Evolutionary conservation across 2,797 vertebrate species (phyloP), one percentile per base, ranked within the genome.

Genomic region (Spinibarbus caldwelli): DNA sequence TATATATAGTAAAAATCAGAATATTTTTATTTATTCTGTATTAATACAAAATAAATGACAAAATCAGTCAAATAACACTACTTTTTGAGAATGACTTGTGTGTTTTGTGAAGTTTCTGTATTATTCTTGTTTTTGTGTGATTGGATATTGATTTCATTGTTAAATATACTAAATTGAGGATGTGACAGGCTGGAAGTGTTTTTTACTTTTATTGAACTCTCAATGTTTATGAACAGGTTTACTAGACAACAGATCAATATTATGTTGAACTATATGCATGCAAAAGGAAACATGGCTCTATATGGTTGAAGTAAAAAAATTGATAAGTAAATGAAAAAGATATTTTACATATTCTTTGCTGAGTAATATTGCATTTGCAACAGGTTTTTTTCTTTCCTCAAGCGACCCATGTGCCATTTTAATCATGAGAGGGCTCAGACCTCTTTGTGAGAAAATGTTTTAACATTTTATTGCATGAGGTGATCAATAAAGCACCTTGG

Each of bases 401-500:
- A 14, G 47, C 19, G 6, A 43, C 19, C 36, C 12, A 59, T 41
- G 23, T 59, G 3, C 21, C 41, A 45, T 78, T 78, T 78, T 45
- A 45, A 31, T 64, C 15, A 29, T 38, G 38, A 64, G 57, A 64
- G 49, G 47, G 21, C 19, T 57, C 11, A 64, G 38, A 78, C 8
- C 2, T 64, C 15, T 64, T 17, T 41, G 23, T 2, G 77, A 36
- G 36, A 79, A 43, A 64, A 45, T 45, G 8, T 64, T 45, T 79
- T 45, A 64, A 31, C n/a, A 45, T 64, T 64, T 78, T 64, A 64
- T 31, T 45, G 57, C 77, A 29, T 64, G 10, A 21, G 21, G 10
- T 31, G 26, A 79, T 79, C 77, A 79, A 64, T 79, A 79, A 26
- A 45, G 38, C 38, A 64, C 59, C 17, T 45, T 23, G 57, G n/a